A percentile compares a stretch with the other conserved stretches of the same genome.
Evolutionary conservation across 2,888 invertebrate genomes (phyloP).

Genomic region (Caenorhabditis doughertyi): DNA sequence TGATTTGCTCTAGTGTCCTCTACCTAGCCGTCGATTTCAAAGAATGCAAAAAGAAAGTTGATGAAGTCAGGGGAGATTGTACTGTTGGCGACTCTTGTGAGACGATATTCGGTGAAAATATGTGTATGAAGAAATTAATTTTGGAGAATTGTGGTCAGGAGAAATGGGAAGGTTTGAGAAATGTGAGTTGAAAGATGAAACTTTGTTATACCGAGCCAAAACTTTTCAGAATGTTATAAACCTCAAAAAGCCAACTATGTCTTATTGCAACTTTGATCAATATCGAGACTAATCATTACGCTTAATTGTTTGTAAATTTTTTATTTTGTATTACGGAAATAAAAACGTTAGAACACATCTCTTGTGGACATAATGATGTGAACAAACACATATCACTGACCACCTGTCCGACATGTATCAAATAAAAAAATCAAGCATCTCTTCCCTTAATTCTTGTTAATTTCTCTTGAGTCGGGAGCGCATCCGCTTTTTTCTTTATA

Average conservation of each 20-base stretch:
- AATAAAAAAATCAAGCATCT: slow-evolving; percentile 5
- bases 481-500: slow-evolving; percentile 15
- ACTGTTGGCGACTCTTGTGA: not conserved
- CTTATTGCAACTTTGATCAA: not conserved
- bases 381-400: slow-evolving; percentile 24
- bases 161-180: not conserved
- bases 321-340: not conserved
- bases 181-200: not conserved
- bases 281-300: not conserved
- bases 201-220: not conserved
- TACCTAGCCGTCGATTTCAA: not conserved
- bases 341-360: not conserved
- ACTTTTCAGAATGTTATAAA: not conserved
- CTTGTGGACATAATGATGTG: not conserved
- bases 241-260: not conserved
- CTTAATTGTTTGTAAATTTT: not conserved
- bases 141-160: not conserved
- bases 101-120: not conserved
- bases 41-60: slow-evolving; percentile 1
- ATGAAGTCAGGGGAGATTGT: not conserved
- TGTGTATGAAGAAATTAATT: not conserved
- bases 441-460: slow-evolving; percentile 1
- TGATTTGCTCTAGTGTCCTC: not conserved
- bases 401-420: slow-evolving; percentile 14
- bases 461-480: not conserved